phyloP scores from a whole-genome alignment of 2,888 invertebrate species.

The Sarcophaga subvicina region DNA sequence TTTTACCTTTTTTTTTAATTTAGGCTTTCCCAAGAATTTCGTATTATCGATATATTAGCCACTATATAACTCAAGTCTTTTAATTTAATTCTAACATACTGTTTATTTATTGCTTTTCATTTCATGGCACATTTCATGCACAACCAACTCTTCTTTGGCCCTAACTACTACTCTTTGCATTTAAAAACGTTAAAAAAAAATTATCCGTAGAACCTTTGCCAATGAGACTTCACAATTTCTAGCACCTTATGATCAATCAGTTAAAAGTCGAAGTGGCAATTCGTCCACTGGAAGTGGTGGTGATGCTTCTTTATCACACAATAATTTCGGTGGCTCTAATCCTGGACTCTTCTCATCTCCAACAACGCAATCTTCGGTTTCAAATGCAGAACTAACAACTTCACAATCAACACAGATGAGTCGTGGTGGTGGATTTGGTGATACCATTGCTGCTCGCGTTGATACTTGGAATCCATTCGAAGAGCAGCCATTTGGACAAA shows the following conservation, averaged over 20 bases:
- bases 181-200: constrained; percentile 28
- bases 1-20: constrained; percentile 45
- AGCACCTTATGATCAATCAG: constrained; percentile 88
- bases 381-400: constrained; percentile 79
- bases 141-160: constrained; percentile 46
- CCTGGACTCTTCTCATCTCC: constrained; percentile 77
- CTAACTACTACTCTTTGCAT: constrained; percentile 33
- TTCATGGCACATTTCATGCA: constrained; percentile 64
- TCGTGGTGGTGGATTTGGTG: constrained; percentile 64
- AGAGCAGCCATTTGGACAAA: constrained; percentile 87
- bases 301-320: constrained; percentile 46
- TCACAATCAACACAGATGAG: constrained; percentile 69
- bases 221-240: constrained; percentile 89
- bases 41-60: constrained; percentile 58
- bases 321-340: constrained; percentile 75
- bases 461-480: constrained; percentile 94
- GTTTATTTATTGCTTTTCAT: constrained; percentile 54
- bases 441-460: constrained; percentile 72
- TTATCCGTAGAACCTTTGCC: constrained; percentile 85
- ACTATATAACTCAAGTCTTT: constrained; percentile 41
- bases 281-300: constrained; percentile 59
- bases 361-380: constrained; percentile 77
- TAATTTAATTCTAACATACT: constrained; percentile 40
- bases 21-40: constrained; percentile 52
- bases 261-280: constrained; percentile 82